Evolutionary conservation across 2,888 invertebrate species (phyloP).

Genomic region (Unio pictorum): DNA sequence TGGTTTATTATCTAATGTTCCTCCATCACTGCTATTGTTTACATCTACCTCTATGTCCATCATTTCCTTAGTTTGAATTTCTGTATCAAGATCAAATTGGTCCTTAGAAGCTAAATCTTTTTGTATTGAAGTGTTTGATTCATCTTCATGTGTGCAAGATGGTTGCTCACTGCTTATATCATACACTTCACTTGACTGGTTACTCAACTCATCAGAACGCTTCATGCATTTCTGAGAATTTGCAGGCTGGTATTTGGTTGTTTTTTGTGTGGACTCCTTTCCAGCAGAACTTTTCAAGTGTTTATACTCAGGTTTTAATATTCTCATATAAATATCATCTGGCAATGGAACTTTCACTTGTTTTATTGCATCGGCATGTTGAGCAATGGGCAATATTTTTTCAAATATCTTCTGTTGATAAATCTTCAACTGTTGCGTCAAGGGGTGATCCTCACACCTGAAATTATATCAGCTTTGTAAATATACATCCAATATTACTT

Average conservation of each 20-base stretch:
- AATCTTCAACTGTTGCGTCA: conserved; percentile 53
- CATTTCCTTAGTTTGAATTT: no score
- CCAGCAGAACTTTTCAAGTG: no score
- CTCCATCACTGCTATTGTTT: neutral
- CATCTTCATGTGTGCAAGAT: no score
- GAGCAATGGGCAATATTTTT: conserved; percentile 20
- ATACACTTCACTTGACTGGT: neutral
- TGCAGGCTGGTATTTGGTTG: no score
- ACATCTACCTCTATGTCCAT: neutral
- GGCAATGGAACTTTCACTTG: conserved; percentile 48
- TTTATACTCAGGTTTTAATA: neutral
- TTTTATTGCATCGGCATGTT: conserved; percentile 31
- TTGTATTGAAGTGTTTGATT: no score
- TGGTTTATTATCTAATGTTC: neutral
- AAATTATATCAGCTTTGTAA: conserved; percentile 6
- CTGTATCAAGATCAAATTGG: no score
- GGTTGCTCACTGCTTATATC: no score
- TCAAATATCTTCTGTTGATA: conserved; percentile 56
- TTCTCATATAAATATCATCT: neutral
- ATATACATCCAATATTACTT: neutral
- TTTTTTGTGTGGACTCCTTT: no score
- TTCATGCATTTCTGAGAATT: neutral
- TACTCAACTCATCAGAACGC: neutral
- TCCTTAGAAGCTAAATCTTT: no score
- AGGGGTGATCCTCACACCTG: conserved; percentile 63